A percentile compares a stretch with the other conserved stretches of the same genome.
These are phyloP conservation scores for Leucophenga varia DNA, from an alignment of 1,140 invertebrate species.

Conservation along the genomic window DNA sequence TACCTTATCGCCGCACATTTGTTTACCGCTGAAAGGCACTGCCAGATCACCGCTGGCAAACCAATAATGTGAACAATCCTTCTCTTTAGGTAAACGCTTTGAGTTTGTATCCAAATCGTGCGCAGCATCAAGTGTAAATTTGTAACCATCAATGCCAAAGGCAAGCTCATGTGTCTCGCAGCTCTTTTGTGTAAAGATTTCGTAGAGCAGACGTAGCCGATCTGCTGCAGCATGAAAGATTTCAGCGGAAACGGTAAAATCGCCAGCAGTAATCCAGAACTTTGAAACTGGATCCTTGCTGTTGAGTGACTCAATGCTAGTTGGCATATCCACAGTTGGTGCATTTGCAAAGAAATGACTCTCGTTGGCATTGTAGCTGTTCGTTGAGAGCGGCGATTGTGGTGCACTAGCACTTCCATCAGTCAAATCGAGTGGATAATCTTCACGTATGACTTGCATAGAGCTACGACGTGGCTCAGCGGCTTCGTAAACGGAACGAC, in stretches of 20 bases:
- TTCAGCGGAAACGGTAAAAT: slow-evolving; percentile 36
- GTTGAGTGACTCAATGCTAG: slow-evolving; percentile 17
- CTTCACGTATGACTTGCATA: slow-evolving; percentile 48
- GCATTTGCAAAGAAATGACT: slow-evolving; percentile 42
- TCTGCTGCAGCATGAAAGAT: slow-evolving; percentile 30
- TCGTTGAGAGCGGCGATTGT: slow-evolving; percentile 16
- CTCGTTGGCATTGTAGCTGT: slow-evolving; percentile 14
- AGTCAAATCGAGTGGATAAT: slow-evolving; percentile 37
- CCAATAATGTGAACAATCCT: slow-evolving; percentile 48
- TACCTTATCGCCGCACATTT: slow-evolving; percentile 30
- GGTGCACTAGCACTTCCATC: slow-evolving; percentile 16
- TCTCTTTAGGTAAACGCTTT: slow-evolving; percentile 24
- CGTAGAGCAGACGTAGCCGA: slow-evolving; percentile 34
- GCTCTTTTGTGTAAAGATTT: slow-evolving; percentile 46
- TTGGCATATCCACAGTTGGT: slow-evolving; percentile 31
- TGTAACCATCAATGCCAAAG: slow-evolving; percentile 47
- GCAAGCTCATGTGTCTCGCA: slow-evolving; percentile 37
- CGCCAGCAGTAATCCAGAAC: slow-evolving; percentile 41
- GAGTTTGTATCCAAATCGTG: neutral
- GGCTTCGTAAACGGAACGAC: slow-evolving; percentile 1
- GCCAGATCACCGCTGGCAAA: slow-evolving; percentile 45
- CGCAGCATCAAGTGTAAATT: slow-evolving; percentile 17
- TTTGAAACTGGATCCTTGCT: slow-evolving; percentile 18
- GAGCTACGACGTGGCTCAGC: slow-evolving; percentile 36
- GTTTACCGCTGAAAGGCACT: slow-evolving; percentile 42